Base-by-base conservation (phyloP, 1,140 invertebrate genomes). In the Psilanteris sp. region DNA sequence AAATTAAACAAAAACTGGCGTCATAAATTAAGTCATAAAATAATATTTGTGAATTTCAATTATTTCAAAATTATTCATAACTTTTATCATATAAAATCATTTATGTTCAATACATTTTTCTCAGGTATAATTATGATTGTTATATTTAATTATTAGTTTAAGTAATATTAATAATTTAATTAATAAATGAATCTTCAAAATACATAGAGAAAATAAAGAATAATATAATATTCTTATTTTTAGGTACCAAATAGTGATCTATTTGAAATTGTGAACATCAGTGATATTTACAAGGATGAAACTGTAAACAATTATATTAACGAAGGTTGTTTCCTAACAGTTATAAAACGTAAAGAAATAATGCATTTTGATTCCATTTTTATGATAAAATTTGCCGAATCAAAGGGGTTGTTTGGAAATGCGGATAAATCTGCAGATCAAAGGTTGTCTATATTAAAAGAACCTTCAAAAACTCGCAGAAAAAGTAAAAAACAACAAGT, bases 311-410 rank as follows among this genome's bases (percentile, higher is more conserved):
- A 80, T 4, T 78, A 83, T 1, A 75, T 88, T n/a, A 88, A 91
- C 18, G 85, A 90, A 48, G 93, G 93, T 1, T 94, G 93, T 77
- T 95, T 91, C 75, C 82, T 95, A 15, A 90, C 92, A 0, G 83
- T 94, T 1, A 89, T 94, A n/a, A 91, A 92, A 52, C 88, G 93
- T 14, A 94, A 93, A 85, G 90, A 93, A 78, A 90, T 94, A 57
- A 93, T 92, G 26, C 90, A 92, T 5, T 90, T 95, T 54, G 92
- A 95, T 83, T 93, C 93, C 5, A 92, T 94, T 82, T 94, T 93
- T 78, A 93, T 95, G 90, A 95, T 95, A 27, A 91, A 92, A 66
- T 93, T 94, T 82, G 94, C 94, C 0, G 94, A 95, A 83, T 89
- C 91, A 15, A 89, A 93, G 50, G 93, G 93, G 0, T 82, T 95